phyloP scores from a whole-genome alignment of 2,797 vertebrate species.

The Sternotherus odoratus region DNA sequence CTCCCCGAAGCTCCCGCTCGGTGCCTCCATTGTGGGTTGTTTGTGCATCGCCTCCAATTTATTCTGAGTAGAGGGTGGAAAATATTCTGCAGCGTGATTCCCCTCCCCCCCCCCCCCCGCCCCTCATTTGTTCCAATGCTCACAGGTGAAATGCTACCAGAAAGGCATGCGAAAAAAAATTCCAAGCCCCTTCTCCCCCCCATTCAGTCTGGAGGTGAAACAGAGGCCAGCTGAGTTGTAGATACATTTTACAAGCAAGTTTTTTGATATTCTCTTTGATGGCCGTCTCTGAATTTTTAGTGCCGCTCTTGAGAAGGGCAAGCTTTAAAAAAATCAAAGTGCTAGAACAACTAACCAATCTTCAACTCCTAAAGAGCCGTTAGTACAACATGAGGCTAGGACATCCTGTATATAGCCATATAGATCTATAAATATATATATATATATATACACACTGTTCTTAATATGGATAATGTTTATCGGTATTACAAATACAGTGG shows the following conservation, averaged over 20 bases:
- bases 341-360: slow-evolving; percentile 8
- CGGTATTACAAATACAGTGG: slow-evolving; percentile 67
- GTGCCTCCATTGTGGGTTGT: not conserved
- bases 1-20: not conserved
- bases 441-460: slow-evolving; percentile 44
- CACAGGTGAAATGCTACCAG: not conserved
- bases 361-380: slow-evolving; percentile 7
- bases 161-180: not conserved
- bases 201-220: not conserved
- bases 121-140: not conserved
- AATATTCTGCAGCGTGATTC: not conserved
- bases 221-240: slow-evolving; percentile 40
- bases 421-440: slow-evolving; percentile 65
- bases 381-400: not conserved
- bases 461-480: slow-evolving; percentile 70
- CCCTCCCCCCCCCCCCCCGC: too few species aligned
- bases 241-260: slow-evolving; percentile 33
- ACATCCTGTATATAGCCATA: slow-evolving; percentile 65
- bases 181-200: not conserved
- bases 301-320: slow-evolving; percentile 46
- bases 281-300: slow-evolving; percentile 33
- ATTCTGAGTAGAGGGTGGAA: not conserved
- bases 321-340: slow-evolving; percentile 56
- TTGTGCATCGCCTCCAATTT: not conserved
- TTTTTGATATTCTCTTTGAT: slow-evolving; percentile 38